Base-by-base conservation (phyloP, 1,140 invertebrate genomes). In the Drosophila auraria region DNA sequence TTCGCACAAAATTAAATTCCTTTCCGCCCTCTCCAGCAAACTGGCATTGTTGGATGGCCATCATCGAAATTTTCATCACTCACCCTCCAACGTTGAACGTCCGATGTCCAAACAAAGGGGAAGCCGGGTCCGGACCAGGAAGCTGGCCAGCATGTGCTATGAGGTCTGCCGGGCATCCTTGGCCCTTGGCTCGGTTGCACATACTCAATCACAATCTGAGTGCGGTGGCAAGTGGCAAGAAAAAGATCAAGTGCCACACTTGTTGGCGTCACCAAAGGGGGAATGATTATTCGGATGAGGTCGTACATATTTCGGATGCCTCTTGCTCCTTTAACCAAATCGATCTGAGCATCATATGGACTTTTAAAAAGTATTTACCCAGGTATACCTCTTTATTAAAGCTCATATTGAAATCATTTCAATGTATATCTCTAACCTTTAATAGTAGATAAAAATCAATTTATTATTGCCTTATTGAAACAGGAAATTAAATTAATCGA, bases 191-290 rank as follows among this genome's bases (percentile, higher is more conserved):
- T 73, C 69, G 47, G 69, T 73, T 69, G 51, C 61, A 83, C 62
- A 86, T 56, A 87, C 80, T 78, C 83, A 70, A 83, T 80, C 68
- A 73, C 65, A 56, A 78, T 71, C 73, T 54, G 62, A 72, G 61
- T 80, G 64, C 64, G 47, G 64, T 71, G 78, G 57, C 75, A 66
- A 81, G 84, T 83, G 78, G 72, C 73, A 84, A 82, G 81, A 79
- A 82, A 72, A 90, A 76, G 71, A 89, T 89, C 86, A 86, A 89
- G 86, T 90, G 86, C 71, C 78, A 82, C 86, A 90, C 86, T 89
- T 89, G 82, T 82, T 82, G 86, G 86, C 75, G 82, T 86, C 86
- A 79, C 79, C 83, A 82, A 82, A 82, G 69, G 36, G 65, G 47
- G 68, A 61, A 42, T 36, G 54, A 73, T 73, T 73, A 73, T 58